These are phyloP conservation scores for Drosophila sechellia DNA, from an alignment of 1,140 invertebrate species.

Conservation along the genomic window DNA sequence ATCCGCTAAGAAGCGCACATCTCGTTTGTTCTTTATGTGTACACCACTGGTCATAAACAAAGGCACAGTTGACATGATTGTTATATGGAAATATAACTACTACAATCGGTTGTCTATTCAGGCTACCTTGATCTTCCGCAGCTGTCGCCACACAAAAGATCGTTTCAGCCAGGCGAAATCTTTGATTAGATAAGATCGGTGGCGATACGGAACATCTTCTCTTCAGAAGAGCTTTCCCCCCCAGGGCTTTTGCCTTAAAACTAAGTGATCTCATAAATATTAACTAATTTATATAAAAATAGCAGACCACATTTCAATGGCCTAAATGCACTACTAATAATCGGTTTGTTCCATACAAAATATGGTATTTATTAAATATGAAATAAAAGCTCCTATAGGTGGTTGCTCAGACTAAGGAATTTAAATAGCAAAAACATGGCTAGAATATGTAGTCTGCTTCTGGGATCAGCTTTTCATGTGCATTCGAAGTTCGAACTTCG, in stretches of 20 bases:
- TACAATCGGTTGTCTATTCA: slow-evolving; percentile 25
- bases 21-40: background rate
- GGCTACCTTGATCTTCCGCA: slow-evolving; percentile 12
- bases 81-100: background rate
- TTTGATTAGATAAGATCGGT: slow-evolving; percentile 28
- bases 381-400: background rate
- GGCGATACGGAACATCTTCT: background rate
- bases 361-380: background rate
- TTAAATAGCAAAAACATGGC: too few relatives aligned
- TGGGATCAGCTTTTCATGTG: background rate
- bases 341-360: background rate
- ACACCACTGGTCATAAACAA: background rate
- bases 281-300: background rate
- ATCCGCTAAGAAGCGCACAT: slow-evolving; percentile 1
- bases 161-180: slow-evolving; percentile 9
- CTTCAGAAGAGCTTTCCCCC: background rate
- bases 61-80: slow-evolving; percentile 9
- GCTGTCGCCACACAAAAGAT: background rate
- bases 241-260: background rate
- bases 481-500: too few relatives aligned
- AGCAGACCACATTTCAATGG: background rate
- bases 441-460: background rate
- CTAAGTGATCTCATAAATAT: too few relatives aligned
- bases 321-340: background rate
- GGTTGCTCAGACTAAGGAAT: background rate